Base-by-base conservation (phyloP, 2,888 invertebrate species). In the Odontocerum albicorne region DNA sequence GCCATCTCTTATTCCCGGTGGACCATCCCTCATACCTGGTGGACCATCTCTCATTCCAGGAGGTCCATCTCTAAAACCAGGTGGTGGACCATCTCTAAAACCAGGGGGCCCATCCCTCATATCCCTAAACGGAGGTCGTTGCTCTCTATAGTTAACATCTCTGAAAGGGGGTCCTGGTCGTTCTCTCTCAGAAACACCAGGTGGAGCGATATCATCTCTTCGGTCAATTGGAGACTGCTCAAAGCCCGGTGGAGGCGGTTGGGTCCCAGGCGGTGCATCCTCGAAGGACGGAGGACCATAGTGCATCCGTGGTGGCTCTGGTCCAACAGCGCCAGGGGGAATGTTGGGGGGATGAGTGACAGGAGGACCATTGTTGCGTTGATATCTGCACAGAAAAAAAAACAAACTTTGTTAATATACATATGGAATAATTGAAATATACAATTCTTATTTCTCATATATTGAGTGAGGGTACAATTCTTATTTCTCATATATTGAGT, bases 181-280 rank as follows among this genome's bases (percentile, higher is more conserved):
- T 17, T 67, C 67, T 20, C 65, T 64, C 20, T 64, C 66, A 59
- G 63, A 55, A 47, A 64, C 64, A 13, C 70, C 71, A 3, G 72
- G 72, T 4, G 72, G 72, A 7, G 70, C 70, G 4, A 72, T 68
- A 35, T 72, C 72, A 27, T 72, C 72, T 53, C 70, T 70, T 47
- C 71, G 64, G 63, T 80, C 79, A 64, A 79, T 79, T 8, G 79
- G 77, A 1, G 80, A 75, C 17, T 77, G 76, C 65, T 84, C 84
- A 65, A 81, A 80, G 17, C 84, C 84, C 32, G 83, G 83, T 15
- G 81, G 78, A 1, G 83, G 79, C 4, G 84, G 83, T 65, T 84
- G 83, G 1, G 84, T 83, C 10, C 83, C 83, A 6, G 83, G 83
- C 12, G 83, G 83, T 53, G 79, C 75, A 36, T 82, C 79, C 63